phyloP scores from a whole-genome alignment of 2,113 vertebrate genomes.

The Heliornis fulica region DNA sequence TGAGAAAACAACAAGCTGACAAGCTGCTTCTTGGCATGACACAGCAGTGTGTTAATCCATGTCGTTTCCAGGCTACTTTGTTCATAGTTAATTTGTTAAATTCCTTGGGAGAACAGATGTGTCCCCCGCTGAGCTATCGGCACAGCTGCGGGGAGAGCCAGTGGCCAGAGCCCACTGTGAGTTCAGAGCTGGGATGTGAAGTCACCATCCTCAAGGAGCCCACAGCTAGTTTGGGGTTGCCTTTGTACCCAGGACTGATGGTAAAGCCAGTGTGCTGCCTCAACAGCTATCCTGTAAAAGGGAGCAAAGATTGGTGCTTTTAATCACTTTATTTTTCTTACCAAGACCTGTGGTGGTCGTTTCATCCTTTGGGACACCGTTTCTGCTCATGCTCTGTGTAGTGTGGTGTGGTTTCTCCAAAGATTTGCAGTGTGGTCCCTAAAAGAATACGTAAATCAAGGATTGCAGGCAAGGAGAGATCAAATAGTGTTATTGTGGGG shows the following conservation, averaged over 20 bases:
- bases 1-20: conserved; percentile 68
- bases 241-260: not conserved
- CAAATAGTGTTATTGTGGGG: not conserved
- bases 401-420: not conserved
- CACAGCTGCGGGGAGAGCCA: conserved; percentile 45
- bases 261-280: not conserved
- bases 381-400: not conserved
- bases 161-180: conserved; percentile 59
- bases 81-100: conserved; percentile 76
- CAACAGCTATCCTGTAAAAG: not conserved
- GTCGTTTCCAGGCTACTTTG: conserved; percentile 60
- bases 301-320: not conserved
- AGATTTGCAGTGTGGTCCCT: not conserved
- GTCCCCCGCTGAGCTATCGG: conserved; percentile 60
- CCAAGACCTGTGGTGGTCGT: not conserved
- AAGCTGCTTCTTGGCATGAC: conserved; percentile 62
- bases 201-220: not conserved
- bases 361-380: not conserved
- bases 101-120: conserved; percentile 63
- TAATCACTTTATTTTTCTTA: not conserved
- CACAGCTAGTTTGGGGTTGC: not conserved
- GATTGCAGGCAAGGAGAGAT: not conserved
- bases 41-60: conserved; percentile 61
- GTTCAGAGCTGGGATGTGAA: not conserved
- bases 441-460: not conserved